Conservation (phyloP, 1,140 invertebrate species). For the Ganaspis sp. region DNA sequence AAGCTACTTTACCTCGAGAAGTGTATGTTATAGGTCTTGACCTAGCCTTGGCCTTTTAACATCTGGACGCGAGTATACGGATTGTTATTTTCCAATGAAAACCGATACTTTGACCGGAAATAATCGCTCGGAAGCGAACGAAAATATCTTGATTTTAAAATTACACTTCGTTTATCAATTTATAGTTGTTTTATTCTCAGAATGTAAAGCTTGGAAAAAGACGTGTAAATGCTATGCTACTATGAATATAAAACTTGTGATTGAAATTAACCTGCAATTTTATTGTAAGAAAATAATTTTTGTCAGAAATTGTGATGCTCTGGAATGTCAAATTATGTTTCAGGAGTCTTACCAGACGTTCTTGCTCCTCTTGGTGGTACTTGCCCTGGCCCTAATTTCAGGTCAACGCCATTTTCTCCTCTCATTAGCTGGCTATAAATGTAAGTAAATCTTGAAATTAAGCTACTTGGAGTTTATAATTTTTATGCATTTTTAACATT, state of each 20-base stretch:
- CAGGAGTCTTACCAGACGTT: slow-evolving; percentile 69
- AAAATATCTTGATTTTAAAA: slow-evolving; percentile 12
- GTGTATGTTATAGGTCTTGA: not conserved
- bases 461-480: too few relatives aligned
- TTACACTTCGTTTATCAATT: slow-evolving; percentile 6
- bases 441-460: too few relatives aligned
- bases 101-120: not conserved
- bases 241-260: too few relatives aligned
- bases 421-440: slow-evolving; percentile 68
- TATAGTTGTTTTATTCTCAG: not conserved
- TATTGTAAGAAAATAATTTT: too few relatives aligned
- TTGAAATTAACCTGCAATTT: too few relatives aligned
- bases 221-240: too few relatives aligned
- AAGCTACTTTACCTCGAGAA: not conserved
- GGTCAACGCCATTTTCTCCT: slow-evolving; percentile 69
- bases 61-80: not conserved
- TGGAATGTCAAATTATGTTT: too few relatives aligned
- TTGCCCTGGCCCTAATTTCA: slow-evolving; percentile 85
- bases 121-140: not conserved
- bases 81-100: slow-evolving; percentile 3
- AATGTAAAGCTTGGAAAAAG: not conserved
- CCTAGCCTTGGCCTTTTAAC: slow-evolving; percentile 14
- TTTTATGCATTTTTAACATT: not conserved
- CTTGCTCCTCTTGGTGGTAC: slow-evolving; percentile 85
- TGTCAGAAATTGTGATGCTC: too few relatives aligned